Base-by-base conservation (phyloP, 2,797 vertebrate genomes). In the Mus spretus region DNA sequence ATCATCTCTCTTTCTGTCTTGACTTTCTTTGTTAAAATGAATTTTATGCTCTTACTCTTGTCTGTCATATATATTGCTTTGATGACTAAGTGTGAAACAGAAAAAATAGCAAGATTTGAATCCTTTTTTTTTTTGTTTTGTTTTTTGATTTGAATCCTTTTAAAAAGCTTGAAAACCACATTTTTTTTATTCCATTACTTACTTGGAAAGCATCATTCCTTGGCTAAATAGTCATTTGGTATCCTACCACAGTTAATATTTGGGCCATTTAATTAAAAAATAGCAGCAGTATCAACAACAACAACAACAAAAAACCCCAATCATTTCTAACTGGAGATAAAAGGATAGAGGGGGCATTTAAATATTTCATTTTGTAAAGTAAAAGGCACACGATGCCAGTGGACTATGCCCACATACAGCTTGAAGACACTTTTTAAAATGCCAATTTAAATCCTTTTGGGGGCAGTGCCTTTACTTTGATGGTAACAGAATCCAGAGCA, bases 351-450 rank as follows among this genome's bases (percentile, higher is more conserved):
- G 44, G 83, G 20, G 57, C 34, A 55, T 82, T 24, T 81, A 93
- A 40, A 89, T 44, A 63, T n/a, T 24, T 7, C 12, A 70, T 47
- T 80, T 37, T 1, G 15, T 67, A 74, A 90, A 92, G 50, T 59
- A 90, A 75, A 80, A 80, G 57, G 2, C 40, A 89, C 10, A 59
- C 31, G 37, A 20, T 31, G n/a, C 20, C 50, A 61, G 31, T 9
- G 75, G 57, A 81, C 9, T 74, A 14, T 74, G 40, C 37, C 50
- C 8, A 67, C 55, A 63, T 4, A 77, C 79, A 80, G 13, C 37
- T 89, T 92, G 5, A 67, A 84, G 81, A 50, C 24, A 93, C 74
- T 75, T 90, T 97, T 96, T 93, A 72, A 89, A 96, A 92, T 47
- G 9, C 57, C 53, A 92, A 44, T 53, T 59, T 75, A 90, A 88